Percentiles rank a stretch among this genome's conserved stretches.
phyloP scores from a whole-genome alignment of 2,797 vertebrate species.

The Acridotheres tristis region DNA sequence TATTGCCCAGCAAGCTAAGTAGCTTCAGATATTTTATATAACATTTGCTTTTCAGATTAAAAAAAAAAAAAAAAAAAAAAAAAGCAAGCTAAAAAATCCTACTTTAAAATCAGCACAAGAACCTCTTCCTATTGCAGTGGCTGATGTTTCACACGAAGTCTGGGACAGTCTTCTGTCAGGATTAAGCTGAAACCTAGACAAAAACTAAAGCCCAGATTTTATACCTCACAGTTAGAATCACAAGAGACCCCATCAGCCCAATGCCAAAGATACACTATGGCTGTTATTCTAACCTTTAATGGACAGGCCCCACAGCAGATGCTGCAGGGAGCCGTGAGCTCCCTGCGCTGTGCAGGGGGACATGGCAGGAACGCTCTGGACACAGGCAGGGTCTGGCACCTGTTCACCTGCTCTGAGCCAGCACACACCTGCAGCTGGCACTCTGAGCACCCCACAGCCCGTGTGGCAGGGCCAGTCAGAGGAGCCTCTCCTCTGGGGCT shows the following conservation, averaged over 20 bases:
- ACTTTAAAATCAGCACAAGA: neutral
- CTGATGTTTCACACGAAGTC: neutral
- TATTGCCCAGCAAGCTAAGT: neutral
- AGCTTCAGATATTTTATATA: neutral
- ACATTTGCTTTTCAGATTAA: neutral
- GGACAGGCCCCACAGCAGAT: neutral
- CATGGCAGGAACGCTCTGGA: accelerated
- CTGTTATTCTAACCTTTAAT: neutral
- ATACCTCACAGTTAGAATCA: neutral
- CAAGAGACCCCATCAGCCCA: neutral
- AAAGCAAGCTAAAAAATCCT: neutral
- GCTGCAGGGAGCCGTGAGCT: neutral
- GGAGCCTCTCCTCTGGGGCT: neutral
- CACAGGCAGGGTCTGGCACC: too few relatives aligned
- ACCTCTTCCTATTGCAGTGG: neutral
- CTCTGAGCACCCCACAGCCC: neutral
- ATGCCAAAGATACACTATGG: neutral
- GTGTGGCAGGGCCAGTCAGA: neutral
- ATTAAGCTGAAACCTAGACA: neutral
- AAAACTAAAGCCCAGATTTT: neutral
- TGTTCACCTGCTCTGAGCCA: too few relatives aligned
- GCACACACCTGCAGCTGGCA: accelerated
- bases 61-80: neutral
- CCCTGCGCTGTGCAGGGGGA: accelerated
- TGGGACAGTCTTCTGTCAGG: neutral